Evolutionary conservation across 2,888 invertebrate species (phyloP), one percentile per base, ranked within the genome.

Genomic region (Lobophora halterata): DNA sequence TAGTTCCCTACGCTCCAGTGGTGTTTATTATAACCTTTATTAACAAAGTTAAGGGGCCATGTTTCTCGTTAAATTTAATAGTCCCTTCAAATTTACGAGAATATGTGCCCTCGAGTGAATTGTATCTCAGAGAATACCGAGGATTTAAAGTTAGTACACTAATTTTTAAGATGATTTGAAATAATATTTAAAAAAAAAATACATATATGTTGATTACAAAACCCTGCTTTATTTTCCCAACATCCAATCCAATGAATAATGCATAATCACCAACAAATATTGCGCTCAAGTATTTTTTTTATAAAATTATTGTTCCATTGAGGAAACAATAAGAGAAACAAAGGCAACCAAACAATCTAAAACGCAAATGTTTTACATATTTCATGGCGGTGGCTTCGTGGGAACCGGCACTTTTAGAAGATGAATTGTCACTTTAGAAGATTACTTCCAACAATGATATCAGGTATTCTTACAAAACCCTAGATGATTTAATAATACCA

Each of bases 51-150:
- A 73, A 73, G 74, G 79, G 77, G 67, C 58, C 65, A 56, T 76
- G 79, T 77, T 78, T 75, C 75, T 76, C 78, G 73, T 80, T 73
- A 81, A 85, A 81, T 83, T 77, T 82, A 83, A 83, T 82, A 82
- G 76, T 71, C 62, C 62, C 56, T 52, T 58, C 55, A 75, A 79
- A 79, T 82, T 81, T 79, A 81, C 75, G 74, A n/a, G n/a, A n/a
- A n/a, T n/a, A n/a, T n/a, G n/a, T n/a, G n/a, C n/a, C n/a, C n/a
- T n/a, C n/a, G n/a, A n/a, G n/a, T n/a, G n/a, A n/a, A n/a, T n/a
- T n/a, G n/a, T n/a, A n/a, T n/a, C n/a, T n/a, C n/a, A n/a, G n/a
- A n/a, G n/a, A n/a, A n/a, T n/a, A n/a, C n/a, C n/a, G n/a, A n/a
- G n/a, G n/a, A n/a, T n/a, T n/a, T n/a, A n/a, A n/a, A n/a, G n/a